Evolutionary conservation across 2,797 vertebrate species (phyloP).

Genomic region (Austrolebias charrua): DNA sequence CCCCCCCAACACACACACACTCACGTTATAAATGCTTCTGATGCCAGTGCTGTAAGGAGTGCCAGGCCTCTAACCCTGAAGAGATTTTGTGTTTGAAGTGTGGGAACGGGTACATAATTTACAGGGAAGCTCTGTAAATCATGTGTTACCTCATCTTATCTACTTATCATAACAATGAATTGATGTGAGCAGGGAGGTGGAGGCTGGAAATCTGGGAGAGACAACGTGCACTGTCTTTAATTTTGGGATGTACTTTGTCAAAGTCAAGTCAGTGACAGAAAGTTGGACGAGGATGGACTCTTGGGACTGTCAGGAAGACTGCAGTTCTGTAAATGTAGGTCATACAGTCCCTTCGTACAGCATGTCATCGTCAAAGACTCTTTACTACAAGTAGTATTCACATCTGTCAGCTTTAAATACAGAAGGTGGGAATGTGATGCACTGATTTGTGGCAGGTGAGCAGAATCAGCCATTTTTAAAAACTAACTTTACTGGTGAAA

Average conservation of each 20-base stretch:
- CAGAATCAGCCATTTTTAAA: no score
- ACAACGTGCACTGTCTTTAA: slow-evolving; percentile 30
- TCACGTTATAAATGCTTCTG: no score
- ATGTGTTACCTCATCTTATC: no score
- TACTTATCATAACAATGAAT: slow-evolving; percentile 41
- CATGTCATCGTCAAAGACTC: not conserved
- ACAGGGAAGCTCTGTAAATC: not conserved
- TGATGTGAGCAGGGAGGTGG: slow-evolving; percentile 42
- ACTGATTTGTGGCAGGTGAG: no score
- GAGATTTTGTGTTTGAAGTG: slow-evolving; percentile 7
- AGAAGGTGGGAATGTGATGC: no score
- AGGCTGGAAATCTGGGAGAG: slow-evolving; percentile 34
- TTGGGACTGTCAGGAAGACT: slow-evolving; percentile 5
- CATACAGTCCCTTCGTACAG: not conserved
- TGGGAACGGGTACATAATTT: slow-evolving; percentile 31
- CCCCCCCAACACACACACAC: no score
- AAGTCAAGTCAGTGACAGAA: slow-evolving; percentile 37
- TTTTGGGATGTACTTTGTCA: slow-evolving; percentile 38
- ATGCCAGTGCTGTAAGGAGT: no score
- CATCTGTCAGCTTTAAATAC: no score
- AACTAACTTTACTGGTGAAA: no score
- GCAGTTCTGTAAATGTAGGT: slow-evolving; percentile 1
- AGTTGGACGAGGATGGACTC: slow-evolving; percentile 6
- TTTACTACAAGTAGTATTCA: not conserved
- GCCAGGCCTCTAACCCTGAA: no score